Base-by-base conservation (phyloP, 2,797 vertebrate species). In the Aphelocoma californica region DNA sequence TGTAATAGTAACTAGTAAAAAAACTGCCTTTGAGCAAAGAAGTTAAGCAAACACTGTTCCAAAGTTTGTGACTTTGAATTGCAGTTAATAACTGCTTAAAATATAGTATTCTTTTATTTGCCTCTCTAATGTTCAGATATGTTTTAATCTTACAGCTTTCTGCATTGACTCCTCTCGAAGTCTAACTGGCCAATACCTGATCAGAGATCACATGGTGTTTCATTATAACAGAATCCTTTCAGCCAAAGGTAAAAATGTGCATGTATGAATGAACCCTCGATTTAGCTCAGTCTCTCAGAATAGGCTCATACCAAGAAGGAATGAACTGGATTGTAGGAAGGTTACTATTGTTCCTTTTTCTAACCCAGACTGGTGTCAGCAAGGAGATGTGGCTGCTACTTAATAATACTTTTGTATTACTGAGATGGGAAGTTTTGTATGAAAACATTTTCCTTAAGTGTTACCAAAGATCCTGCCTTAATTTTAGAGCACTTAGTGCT, bases 221-320 rank as follows among this genome's bases (percentile, higher is more conserved):
- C 99, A 99, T 98, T 99, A 99, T 96, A 99, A 98, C 97, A 99
- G 98, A 97, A 97, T 99, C 92, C 98, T 99, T 97, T 98, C 98
- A 80, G 99, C 99, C 90, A 99, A 99, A 99, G 99, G 99, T 99
- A 98, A 97, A 97, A 92, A 90, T 32, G 19, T 92, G 9, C 71
- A 71, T 80, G 14, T 87, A 42, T 91, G 64, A 95, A 80, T 94
- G 34, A 95, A 88, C 45, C 45, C 15, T 18, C 79, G 7, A 62
- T 90, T 84, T 87, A 93, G 25, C 40, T 88, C 44, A 24, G 7
- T 90, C 12, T 75, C 93, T 93, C 51, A 71, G 50, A 91, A 79
- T 34, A 75, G 29, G 34, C 36, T 89, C 12, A 1, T 91, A 80
- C 60, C 44, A 92, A 85, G 90, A 86, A 45, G 53, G 36, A 92